Evolutionary conservation across 2,888 invertebrate species (phyloP), one percentile per base, ranked within the genome.

Genomic region (Caenorhabditis sp.): DNA sequence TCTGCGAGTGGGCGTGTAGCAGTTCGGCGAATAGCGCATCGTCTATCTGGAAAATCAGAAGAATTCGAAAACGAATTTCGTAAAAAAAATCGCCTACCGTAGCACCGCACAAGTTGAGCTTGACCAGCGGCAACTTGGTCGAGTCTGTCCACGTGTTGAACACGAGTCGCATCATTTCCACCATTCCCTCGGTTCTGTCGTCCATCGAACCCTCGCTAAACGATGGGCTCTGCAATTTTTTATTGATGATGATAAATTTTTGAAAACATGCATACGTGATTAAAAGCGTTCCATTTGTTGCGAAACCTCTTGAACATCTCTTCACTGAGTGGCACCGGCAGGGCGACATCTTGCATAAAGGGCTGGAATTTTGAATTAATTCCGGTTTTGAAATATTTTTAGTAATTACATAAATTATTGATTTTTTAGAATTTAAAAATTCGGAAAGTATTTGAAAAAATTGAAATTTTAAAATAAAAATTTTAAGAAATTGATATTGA

Each of bases 41-140:
- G 20, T 81, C 81, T 18, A 85, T 56, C 64, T 79, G 62, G 8
- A 61, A 51, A 44, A 65, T 56, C 50, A 58, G 32, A 51, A n/a
- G 26, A 15, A 24, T 47, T 58, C 26, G 8, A 44, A n/a, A 24
- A 40, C n/a, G n/a, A n/a, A n/a, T n/a, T n/a, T n/a, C n/a, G n/a
- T n/a, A n/a, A n/a, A n/a, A n/a, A n/a, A n/a, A 32, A 32, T 32
- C 32, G 4, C 9, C 32, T 40, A 83, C 76, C 18, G 50, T 44
- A 1, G 85, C 84, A 20, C 87, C 85, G 2, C 84, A 76, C 58
- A 87, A 56, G 65, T 86, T 78, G 47, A 88, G 28, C 13, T 84
- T 61, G 1, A 44, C 24, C 5, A 88, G 65, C 4, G 86, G 87
- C 2, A 86, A 68, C 35, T 80, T 51, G 35, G 58, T 58, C 28